phyloP scores from a whole-genome alignment of 2,888 invertebrate species.

The Euplexia lucipara region DNA sequence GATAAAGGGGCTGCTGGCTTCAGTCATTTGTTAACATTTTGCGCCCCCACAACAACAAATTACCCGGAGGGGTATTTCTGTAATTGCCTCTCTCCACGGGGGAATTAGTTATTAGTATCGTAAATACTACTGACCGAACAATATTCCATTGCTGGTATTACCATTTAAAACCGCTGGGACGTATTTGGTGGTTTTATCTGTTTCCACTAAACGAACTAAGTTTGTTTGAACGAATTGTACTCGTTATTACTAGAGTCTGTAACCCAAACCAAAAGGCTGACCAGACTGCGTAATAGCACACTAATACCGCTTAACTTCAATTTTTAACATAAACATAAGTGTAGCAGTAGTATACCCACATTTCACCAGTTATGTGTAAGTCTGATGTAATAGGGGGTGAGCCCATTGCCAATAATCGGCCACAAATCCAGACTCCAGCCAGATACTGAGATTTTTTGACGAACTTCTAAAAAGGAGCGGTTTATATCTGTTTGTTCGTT shows the following conservation, averaged over 20 bases:
- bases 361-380: no score
- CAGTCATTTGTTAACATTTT: conserved; percentile 51
- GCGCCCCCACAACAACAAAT: conserved; percentile 42
- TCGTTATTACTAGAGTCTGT: conserved; percentile 35
- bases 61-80: conserved; percentile 38
- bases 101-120: conserved; percentile 54
- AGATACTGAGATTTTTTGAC: no score
- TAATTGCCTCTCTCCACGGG: conserved; percentile 42
- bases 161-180: conserved; percentile 34
- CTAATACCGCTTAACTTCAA: neutral
- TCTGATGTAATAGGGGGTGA: no score
- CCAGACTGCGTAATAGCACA: neutral
- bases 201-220: neutral
- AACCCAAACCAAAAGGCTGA: neutral
- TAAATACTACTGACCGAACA: conserved; percentile 40
- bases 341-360: no score
- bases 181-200: conserved; percentile 26
- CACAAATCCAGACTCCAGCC: no score
- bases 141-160: conserved; percentile 14
- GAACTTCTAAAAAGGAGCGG: no score
- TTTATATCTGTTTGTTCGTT: no score
- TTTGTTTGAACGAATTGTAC: neutral
- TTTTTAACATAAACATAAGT: neutral
- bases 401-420: no score
- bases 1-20: conserved; percentile 37